phyloP scores from a whole-genome alignment of 1,140 invertebrate genomes.

The Drosophila watanabei region DNA sequence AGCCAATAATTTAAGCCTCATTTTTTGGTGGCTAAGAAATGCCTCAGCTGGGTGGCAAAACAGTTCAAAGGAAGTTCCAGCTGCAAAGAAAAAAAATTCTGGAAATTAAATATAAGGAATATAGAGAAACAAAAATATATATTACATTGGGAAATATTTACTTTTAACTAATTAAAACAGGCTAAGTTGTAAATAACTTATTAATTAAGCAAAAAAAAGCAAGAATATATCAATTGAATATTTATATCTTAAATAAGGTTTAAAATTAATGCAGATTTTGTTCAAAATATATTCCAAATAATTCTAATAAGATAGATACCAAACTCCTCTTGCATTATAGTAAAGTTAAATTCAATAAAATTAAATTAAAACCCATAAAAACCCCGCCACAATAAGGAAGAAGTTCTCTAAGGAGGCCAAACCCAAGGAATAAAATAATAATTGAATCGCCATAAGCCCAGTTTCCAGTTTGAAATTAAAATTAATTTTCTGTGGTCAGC shows the following conservation, averaged over 20 bases:
- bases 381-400: background rate
- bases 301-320: background rate
- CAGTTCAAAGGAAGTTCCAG: conserved; percentile 26
- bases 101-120: no score
- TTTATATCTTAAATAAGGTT: no score
- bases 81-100: conserved; percentile 3
- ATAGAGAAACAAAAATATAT: background rate
- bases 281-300: background rate
- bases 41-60: conserved; percentile 70
- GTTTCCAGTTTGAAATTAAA: conserved; percentile 13
- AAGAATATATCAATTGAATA: background rate
- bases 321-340: background rate
- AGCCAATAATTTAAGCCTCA: conserved; percentile 81
- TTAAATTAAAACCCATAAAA: background rate
- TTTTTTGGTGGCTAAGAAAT: conserved; percentile 69
- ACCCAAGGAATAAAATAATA: conserved; percentile 8
- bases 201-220: background rate
- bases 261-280: no score
- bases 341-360: background rate
- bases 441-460: background rate
- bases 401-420: conserved; percentile 8
- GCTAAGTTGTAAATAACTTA: no score
- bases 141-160: no score
- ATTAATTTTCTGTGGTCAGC: conserved; percentile 28
- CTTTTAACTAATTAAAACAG: background rate